phyloP scores from a whole-genome alignment of 2,113 vertebrate species.

The Scolopax mira region DNA sequence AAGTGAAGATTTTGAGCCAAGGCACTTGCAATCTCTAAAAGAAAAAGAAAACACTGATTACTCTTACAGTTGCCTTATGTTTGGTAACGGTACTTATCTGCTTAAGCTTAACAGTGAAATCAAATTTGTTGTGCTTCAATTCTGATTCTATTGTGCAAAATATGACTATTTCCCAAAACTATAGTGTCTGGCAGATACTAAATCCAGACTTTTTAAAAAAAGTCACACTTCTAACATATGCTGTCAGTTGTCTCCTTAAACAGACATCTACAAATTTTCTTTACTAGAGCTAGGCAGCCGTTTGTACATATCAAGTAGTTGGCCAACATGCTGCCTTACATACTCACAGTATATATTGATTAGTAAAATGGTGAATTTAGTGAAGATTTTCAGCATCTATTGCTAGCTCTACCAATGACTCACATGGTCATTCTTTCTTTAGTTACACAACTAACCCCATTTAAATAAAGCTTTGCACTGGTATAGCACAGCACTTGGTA shows the following conservation, averaged over 20 bases:
- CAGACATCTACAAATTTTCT: neutral
- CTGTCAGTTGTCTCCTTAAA: neutral
- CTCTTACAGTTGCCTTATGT: neutral
- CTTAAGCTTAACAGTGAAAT: neutral
- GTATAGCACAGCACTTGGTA: neutral
- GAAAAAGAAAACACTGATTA: neutral
- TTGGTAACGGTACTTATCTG: neutral
- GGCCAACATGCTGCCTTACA: neutral
- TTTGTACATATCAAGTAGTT: neutral
- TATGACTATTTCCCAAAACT: neutral
- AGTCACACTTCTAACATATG: neutral
- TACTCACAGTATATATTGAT: neutral
- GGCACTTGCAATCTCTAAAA: constrained; percentile 84
- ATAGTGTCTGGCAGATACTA: neutral
- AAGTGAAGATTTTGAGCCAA: constrained; percentile 80
- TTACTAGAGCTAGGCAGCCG: neutral
- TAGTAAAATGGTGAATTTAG: neutral
- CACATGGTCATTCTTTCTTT: neutral
- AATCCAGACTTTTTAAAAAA: neutral
- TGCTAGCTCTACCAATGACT: neutral
- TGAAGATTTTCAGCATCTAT: neutral
- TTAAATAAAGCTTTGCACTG: neutral
- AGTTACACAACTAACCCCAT: neutral
- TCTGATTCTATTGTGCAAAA: neutral
- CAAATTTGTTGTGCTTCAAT: neutral